These are phyloP conservation scores for Enteromius viviparus DNA, from an alignment of 2,797 vertebrate genomes.

Conservation along the genomic window DNA sequence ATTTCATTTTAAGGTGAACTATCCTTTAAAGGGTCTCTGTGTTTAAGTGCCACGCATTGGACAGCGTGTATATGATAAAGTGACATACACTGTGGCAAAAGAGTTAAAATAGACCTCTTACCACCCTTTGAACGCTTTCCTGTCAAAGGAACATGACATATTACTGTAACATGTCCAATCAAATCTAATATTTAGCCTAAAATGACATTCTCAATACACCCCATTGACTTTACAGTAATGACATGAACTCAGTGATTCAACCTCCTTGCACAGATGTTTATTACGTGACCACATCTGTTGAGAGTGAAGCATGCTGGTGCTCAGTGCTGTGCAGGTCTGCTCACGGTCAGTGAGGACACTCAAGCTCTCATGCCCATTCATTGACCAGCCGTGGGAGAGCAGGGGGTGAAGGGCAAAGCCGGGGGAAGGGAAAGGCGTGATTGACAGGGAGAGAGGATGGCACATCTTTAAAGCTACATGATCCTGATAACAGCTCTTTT, in stretches of 20 bases:
- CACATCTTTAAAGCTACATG: constrained; percentile 30
- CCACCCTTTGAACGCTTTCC: constrained; percentile 92
- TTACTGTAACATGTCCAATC: constrained; percentile 29
- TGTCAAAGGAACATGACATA: constrained; percentile 75
- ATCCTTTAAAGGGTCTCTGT: constrained; percentile 6
- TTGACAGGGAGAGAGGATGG: constrained; percentile 41
- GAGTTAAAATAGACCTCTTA: constrained; percentile 80
- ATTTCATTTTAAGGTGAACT: neutral
- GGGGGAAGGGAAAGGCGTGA: constrained; percentile 56
- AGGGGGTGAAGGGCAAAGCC: constrained; percentile 65
- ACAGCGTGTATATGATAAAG: constrained; percentile 7
- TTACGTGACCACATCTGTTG: constrained; percentile 26
- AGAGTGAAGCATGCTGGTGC: constrained; percentile 47
- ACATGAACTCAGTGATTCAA: constrained; percentile 32
- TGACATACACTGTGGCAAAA: constrained; percentile 20
- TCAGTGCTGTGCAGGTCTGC: constrained; percentile 34
- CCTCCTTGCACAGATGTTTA: constrained; percentile 35
- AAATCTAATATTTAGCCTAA: constrained; percentile 20
- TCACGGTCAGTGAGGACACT: constrained; percentile 30
- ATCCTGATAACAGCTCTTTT: constrained; percentile 55
- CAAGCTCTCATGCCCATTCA: constrained; percentile 50
- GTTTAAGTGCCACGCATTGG: constrained; percentile 20
- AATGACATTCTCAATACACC: constrained; percentile 22
- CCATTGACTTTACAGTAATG: constrained; percentile 29
- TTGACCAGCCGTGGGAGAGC: constrained; percentile 58